Evolutionary conservation across 2,113 vertebrate genomes (phyloP), one percentile per base, ranked within the genome.

Genomic region (Notiomystis cincta): DNA sequence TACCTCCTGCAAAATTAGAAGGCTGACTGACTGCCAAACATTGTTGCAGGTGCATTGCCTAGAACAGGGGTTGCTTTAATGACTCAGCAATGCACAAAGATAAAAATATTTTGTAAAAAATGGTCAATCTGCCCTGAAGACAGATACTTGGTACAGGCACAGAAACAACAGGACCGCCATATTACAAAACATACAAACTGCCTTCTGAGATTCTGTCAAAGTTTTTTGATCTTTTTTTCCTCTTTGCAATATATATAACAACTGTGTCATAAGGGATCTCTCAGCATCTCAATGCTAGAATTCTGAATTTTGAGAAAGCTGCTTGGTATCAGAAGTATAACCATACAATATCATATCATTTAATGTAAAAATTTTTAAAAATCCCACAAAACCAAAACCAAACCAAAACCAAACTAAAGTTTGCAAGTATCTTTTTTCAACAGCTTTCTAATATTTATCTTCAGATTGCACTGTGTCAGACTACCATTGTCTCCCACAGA

Each of bases 321-420:
- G 5, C 56, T 45, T 53, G 38, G 21, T 56, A 22, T 70, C 30
- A 76, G 12, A 79, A 66, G 23, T 64, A 65, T 5, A 77, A 24
- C 7, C 4, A 30, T 22, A 71, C 0, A 70, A 22, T 3, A 45
- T 9, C 30, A 23, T 27, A 54, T 42, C 0, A 50, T 40, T 37
- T 64, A 27, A 76, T 51, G 2, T 22, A 44, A 9, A 75, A 89
- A 78, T n/a, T n/a, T n/a, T n/a, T n/a, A n/a, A n/a, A n/a, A n/a
- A n/a, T n/a, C n/a, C n/a, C n/a, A n/a, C n/a, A n/a, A n/a, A n/a
- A n/a, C n/a, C 7, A 40, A 40, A 40, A 40, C 18, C 2, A n/a
- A n/a, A n/a, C n/a, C 7, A 40, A 40, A 40, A 40, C 18, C 2
- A 40, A 40, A 15, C 2, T 48, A 7, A 87, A 51, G 14, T 51